Conservation (phyloP, 1,140 invertebrate species). For the Acromyrmex echinatior region DNA sequence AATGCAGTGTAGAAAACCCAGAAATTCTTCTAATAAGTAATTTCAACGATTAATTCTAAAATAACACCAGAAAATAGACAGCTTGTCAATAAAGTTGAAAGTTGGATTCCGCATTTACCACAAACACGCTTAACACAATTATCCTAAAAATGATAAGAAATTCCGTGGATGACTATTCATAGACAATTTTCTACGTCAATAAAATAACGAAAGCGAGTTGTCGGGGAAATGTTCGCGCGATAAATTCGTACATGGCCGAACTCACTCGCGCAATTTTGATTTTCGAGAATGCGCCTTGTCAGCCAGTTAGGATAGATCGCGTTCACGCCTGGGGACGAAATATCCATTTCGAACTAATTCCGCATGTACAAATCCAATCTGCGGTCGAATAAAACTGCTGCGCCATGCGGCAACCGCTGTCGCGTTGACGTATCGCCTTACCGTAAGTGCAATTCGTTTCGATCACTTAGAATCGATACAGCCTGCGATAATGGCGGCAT, state of each 20-base stretch:
- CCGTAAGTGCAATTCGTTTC: conserved; percentile 58
- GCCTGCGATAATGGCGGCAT: conserved; percentile 48
- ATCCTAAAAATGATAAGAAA: not conserved
- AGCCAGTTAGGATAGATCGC: conserved; percentile 31
- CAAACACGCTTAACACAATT: not conserved
- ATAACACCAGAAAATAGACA: not conserved
- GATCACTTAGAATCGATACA: conserved; percentile 45
- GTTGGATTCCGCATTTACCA: not conserved
- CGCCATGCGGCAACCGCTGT: conserved; percentile 7
- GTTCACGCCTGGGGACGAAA: conserved; percentile 39
- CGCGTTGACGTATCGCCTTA: conserved; percentile 52
- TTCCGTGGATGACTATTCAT: not conserved
- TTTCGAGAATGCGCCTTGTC: conserved; percentile 44
- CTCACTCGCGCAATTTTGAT: conserved; percentile 50
- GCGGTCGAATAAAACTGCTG: conserved; percentile 54
- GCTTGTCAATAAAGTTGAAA: not conserved
- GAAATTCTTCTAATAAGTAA: not conserved
- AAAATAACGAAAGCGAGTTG: not conserved
- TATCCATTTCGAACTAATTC: conserved; percentile 63
- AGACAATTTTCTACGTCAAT: conserved; percentile 11
- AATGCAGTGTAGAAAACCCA: too few species aligned
- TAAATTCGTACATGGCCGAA: conserved; percentile 26
- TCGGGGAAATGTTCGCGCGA: conserved; percentile 19
- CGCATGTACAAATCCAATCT: conserved; percentile 64
- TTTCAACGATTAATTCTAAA: not conserved